A percentile compares a stretch with the other conserved stretches of the same genome.
Conservation (phyloP, 2,888 invertebrate genomes). For the Eupithecia subumbrata region DNA sequence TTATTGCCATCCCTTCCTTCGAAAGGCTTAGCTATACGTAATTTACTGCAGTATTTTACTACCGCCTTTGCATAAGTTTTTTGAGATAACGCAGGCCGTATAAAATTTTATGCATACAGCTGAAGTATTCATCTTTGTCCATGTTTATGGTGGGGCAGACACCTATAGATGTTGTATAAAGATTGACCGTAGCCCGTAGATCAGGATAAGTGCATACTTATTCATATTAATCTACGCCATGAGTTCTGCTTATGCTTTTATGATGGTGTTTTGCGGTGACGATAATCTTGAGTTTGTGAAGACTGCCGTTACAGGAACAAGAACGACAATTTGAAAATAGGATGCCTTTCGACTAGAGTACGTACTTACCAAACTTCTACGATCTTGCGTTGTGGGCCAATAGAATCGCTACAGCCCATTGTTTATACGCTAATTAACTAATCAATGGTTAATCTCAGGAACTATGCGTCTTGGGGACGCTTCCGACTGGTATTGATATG, state of each 20-base stretch:
- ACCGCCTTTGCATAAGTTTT: constrained; percentile 39
- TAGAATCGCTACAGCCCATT: too few species aligned
- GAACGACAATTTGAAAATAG: background rate
- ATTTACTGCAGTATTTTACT: constrained; percentile 43
- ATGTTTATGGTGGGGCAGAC: constrained; percentile 53
- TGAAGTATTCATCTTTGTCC: constrained; percentile 52
- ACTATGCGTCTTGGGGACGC: too few species aligned
- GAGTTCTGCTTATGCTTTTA: background rate
- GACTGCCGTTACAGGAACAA: background rate
- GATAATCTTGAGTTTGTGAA: background rate
- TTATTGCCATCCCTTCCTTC: constrained; percentile 39
- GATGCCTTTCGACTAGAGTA: background rate
- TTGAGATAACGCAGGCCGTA: constrained; percentile 50
- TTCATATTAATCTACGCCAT: constrained; percentile 15
- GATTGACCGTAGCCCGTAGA: constrained; percentile 21
- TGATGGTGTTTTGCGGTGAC: background rate
- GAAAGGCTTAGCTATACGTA: constrained; percentile 41
- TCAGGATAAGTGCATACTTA: constrained; percentile 19
- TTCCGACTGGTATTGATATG: too few species aligned
- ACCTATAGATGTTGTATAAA: constrained; percentile 24
- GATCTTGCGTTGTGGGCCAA: too few species aligned
- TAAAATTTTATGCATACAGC: constrained; percentile 57
- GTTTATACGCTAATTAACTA: too few species aligned
- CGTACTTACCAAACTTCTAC: too few species aligned
- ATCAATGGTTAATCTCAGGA: too few species aligned